Base-by-base conservation (phyloP, 2,797 vertebrate genomes). In the Pseudopleuronectes americanus region DNA sequence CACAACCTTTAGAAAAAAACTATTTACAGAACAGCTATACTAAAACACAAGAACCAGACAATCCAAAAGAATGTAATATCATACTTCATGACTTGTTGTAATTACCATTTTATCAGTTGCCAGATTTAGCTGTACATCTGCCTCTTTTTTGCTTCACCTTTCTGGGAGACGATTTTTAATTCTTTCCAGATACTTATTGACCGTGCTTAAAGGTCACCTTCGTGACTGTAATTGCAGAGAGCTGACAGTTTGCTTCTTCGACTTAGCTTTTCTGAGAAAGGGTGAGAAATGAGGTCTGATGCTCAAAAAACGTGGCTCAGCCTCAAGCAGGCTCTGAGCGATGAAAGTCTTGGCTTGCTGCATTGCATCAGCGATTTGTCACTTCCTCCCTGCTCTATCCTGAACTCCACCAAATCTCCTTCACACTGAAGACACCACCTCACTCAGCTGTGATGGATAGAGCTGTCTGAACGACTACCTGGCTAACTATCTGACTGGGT, bases 311-410 rank as follows among this genome's bases (percentile, higher is more conserved):
- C 10, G 60, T 63, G 38, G 22, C 21, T 52, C 14, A 54, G 38
- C 43, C 60, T 74, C 43, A 64, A 54, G 79, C 56, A 14, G 45
- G 43, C 48, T 62, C 60, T 58, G 66, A 80, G 49, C 71, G 49
- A 74, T 70, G n/a, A 75, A 65, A 66, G 59, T 47, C 45, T 75
- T 60, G 56, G 57, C 12, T 70, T 52, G 52, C 57, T 55, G 77
- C 64, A 28, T 68, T 60, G 38, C 68, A 76, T 75, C 10, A 0
- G 19, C 61, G 1, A 76, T 76, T 64, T 63, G 26, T 72, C 74
- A 63, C 55, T 53, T 60, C 59, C 67, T 38, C 28, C 8, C 23
- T 13, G 3, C 31, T 78, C 22, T 10, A 33, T 71, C 22, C 65
- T 69, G 48, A 75, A 66, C 49, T 48, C 7, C 26, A 65, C 55